Evolutionary conservation across 2,888 invertebrate genomes (phyloP).

Genomic region (Unio pictorum): DNA sequence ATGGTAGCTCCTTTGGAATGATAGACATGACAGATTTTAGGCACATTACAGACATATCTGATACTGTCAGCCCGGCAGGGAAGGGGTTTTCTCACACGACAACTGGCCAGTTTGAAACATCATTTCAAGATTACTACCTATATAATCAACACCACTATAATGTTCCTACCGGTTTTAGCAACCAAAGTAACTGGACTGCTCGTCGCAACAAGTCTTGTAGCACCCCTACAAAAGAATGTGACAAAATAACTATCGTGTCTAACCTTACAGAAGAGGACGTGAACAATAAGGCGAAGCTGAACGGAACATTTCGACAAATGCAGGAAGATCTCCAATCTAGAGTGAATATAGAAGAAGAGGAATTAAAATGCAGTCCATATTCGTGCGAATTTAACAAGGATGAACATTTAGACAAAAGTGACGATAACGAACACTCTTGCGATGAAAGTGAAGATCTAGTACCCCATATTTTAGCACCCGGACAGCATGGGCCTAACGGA

Average conservation of each 20-base stretch:
- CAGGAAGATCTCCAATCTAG: conserved; percentile 8
- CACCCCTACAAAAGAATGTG: no score
- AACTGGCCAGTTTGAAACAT: conserved; percentile 21
- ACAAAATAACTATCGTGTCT: not conserved
- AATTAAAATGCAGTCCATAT: conserved; percentile 14
- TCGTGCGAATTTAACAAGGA: conserved; percentile 41
- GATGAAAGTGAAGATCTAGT: conserved; percentile 56
- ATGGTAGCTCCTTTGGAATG: conserved; percentile 20
- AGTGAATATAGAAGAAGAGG: conserved; percentile 15
- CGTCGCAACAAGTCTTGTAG: no score
- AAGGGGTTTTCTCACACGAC: conserved; percentile 30
- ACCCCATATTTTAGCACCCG: conserved; percentile 72
- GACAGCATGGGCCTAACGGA: conserved; percentile 73
- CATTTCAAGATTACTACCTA: conserved; percentile 45
- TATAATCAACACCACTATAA: conserved; percentile 32
- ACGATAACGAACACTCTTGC: conserved; percentile 43
- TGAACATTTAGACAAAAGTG: conserved; percentile 39
- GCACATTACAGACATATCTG: conserved; percentile 62
- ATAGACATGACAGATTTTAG: conserved; percentile 56
- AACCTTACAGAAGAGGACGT: conserved; percentile 13
- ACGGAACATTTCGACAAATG: conserved; percentile 12
- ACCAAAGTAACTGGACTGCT: no score
- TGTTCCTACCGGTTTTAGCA: conserved; percentile 20
- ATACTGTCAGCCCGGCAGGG: conserved; percentile 40
- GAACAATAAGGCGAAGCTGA: conserved; percentile 3